A percentile compares a stretch with the other conserved stretches of the same genome.
phyloP scores from a whole-genome alignment of 2,888 invertebrate genomes.

The Phaedon cochleariae region DNA sequence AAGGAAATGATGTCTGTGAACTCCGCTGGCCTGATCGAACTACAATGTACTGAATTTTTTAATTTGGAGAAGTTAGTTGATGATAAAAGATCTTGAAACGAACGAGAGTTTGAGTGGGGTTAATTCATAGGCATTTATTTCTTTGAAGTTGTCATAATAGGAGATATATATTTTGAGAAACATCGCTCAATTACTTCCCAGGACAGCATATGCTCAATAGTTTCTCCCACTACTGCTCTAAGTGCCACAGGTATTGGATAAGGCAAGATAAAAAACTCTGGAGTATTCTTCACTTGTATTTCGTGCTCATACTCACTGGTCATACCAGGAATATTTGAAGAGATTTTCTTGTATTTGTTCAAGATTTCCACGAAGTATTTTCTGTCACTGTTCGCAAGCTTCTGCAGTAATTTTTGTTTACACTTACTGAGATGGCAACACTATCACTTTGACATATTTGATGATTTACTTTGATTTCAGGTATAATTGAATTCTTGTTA shows the following conservation, averaged over 20 bases:
- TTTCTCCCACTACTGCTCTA: neutral
- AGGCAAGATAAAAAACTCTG: neutral
- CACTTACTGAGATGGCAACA: neutral
- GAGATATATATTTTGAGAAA: neutral
- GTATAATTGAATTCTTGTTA: neutral
- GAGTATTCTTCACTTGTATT: neutral
- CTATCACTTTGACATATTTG: neutral
- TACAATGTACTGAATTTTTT: too few relatives aligned
- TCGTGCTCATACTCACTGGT: neutral
- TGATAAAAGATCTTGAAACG: too few relatives aligned
- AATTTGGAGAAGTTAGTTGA: too few relatives aligned
- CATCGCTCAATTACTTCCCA: constrained; percentile 5
- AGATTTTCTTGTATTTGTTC: neutral
- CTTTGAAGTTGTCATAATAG: neutral
- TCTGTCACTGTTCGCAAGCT: neutral
- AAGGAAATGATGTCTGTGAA: too few relatives aligned
- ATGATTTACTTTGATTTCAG: neutral
- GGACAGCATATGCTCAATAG: neutral
- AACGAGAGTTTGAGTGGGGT: too few relatives aligned
- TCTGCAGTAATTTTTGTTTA: neutral
- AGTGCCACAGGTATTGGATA: neutral
- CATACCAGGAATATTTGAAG: neutral
- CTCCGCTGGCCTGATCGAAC: too few relatives aligned
- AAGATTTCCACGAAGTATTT: neutral
- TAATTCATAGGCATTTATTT: too few relatives aligned